Evolutionary conservation across 1,140 invertebrate genomes (phyloP).

Genomic region (Triops cancriformis): DNA sequence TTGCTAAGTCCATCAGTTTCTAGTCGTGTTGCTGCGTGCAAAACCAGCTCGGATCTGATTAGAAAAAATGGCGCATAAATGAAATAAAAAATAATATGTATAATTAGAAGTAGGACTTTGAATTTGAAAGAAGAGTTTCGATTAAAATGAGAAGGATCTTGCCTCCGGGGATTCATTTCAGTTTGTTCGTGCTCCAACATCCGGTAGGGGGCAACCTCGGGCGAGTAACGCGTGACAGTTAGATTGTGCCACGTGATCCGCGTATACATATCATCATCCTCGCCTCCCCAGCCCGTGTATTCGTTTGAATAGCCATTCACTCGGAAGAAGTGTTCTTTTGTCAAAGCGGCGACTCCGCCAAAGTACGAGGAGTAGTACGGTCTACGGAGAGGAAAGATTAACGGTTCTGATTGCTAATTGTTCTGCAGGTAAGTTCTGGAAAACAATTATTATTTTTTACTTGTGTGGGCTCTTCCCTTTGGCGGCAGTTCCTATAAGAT

Average conservation of each 20-base stretch:
- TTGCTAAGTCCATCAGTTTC: constrained; percentile 75
- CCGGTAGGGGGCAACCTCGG: constrained; percentile 75
- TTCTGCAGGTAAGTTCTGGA: too few species aligned
- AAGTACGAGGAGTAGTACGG: not conserved
- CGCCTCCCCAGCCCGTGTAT: constrained; percentile 88
- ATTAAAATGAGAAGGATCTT: constrained; percentile 32
- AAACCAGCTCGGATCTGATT: too few species aligned
- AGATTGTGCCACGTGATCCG: constrained; percentile 65
- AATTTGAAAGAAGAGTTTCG: constrained; percentile 30
- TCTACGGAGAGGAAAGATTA: not conserved
- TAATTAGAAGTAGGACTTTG: too few species aligned
- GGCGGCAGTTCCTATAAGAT: constrained; percentile 35
- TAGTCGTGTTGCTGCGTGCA: constrained; percentile 71
- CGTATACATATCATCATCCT: constrained; percentile 87
- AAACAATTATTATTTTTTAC: too few species aligned
- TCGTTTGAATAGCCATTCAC: constrained; percentile 87
- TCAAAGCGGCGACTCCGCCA: constrained; percentile 79
- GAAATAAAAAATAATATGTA: too few species aligned
- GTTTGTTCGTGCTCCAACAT: constrained; percentile 84
- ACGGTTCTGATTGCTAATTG: too few species aligned
- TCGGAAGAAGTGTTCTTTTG: constrained; percentile 63
- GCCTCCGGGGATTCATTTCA: constrained; percentile 79
- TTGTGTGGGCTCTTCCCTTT: too few species aligned
- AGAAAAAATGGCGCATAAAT: too few species aligned
- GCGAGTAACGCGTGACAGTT: constrained; percentile 75